phyloP scores from a whole-genome alignment of 2,113 vertebrate species.

The Micronisus gabar region DNA sequence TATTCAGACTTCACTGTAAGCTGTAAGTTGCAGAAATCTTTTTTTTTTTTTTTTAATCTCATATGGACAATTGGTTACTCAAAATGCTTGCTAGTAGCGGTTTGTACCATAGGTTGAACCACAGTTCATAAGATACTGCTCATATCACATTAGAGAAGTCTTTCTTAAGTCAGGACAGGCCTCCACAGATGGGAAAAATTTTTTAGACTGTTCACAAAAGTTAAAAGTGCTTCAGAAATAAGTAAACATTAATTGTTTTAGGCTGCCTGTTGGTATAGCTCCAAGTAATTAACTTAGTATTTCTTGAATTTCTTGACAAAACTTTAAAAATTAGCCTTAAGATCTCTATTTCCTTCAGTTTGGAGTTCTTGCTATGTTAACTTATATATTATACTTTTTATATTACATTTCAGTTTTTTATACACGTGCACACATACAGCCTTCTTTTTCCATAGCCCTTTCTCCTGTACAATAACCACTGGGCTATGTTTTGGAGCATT shows the following conservation, averaged over 20 bases:
- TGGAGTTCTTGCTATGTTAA: neutral
- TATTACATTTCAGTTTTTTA: neutral
- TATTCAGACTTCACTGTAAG: neutral
- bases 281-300: neutral
- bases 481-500: neutral
- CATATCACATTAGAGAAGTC: neutral
- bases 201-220: neutral
- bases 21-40: neutral
- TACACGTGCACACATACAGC: accelerated
- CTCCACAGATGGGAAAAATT: neutral
- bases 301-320: constrained; percentile 34
- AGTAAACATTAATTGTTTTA: neutral
- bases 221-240: neutral
- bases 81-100: neutral
- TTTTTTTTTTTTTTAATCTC: neutral
- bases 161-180: neutral
- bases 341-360: neutral
- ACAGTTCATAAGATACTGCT: neutral
- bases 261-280: neutral
- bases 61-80: neutral
- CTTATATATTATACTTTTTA: neutral
- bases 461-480: neutral
- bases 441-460: accelerated
- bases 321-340: neutral
- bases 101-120: neutral